Evolutionary conservation across 2,888 invertebrate genomes (phyloP).

Genomic region (Drosophila kuntzei): DNA sequence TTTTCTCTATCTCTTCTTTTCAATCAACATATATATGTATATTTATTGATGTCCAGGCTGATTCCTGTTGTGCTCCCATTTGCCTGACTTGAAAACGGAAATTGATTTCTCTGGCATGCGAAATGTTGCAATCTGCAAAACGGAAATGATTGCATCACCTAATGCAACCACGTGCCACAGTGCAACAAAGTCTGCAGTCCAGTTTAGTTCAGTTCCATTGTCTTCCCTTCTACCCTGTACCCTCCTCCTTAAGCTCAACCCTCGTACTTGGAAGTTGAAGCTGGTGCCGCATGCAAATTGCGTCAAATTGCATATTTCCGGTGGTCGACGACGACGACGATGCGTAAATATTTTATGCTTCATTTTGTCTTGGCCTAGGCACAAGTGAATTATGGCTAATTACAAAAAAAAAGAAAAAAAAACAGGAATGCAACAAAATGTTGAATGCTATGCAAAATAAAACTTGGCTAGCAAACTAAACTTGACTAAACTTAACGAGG

Average conservation of each 20-base stretch:
- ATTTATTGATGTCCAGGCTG: slow-evolving; percentile 19
- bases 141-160: slow-evolving; percentile 79
- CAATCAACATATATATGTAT: background rate
- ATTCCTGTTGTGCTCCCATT: slow-evolving; percentile 34
- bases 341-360: slow-evolving; percentile 79
- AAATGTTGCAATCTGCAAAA: slow-evolving; percentile 66
- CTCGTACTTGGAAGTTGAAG: slow-evolving; percentile 19
- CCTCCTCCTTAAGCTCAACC: background rate
- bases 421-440: slow-evolving; percentile 38
- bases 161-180: slow-evolving; percentile 69
- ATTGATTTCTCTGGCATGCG: slow-evolving; percentile 74
- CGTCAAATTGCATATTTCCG: slow-evolving; percentile 80
- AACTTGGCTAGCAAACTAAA: slow-evolving; percentile 33
- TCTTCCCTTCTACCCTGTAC: background rate
- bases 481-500: slow-evolving; percentile 35
- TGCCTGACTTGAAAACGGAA: slow-evolving; percentile 61
- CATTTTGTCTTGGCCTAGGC: slow-evolving; percentile 74
- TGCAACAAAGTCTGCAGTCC: slow-evolving; percentile 7
- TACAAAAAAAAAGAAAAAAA: slow-evolving; percentile 60
- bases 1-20: background rate
- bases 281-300: slow-evolving; percentile 73
- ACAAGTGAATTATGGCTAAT: slow-evolving; percentile 80
- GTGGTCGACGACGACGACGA: slow-evolving; percentile 47
- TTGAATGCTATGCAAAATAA: slow-evolving; percentile 21
- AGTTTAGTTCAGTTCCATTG: background rate